Percentiles rank a stretch among this genome's conserved stretches.
Evolutionary conservation across 2,113 vertebrate genomes (phyloP).

Genomic region (Orycteropus afer): DNA sequence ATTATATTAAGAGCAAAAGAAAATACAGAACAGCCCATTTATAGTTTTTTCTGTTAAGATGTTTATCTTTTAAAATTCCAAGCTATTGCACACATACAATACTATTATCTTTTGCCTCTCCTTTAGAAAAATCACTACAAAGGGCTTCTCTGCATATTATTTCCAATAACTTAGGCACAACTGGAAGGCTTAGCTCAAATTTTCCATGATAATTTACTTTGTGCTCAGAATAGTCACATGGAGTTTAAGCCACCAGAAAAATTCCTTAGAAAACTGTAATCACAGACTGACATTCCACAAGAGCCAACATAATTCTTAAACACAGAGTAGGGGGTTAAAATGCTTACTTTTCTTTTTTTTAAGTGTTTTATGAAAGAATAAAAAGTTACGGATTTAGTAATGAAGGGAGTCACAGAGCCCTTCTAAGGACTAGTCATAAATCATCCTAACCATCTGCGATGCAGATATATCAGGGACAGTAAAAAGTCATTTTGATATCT

Average conservation of each 20-base stretch:
- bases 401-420: constrained; percentile 45
- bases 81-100: neutral
- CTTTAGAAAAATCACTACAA: neutral
- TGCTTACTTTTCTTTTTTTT: constrained; percentile 58
- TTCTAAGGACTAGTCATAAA: constrained; percentile 55
- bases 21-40: neutral
- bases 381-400: constrained; percentile 43
- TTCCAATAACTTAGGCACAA: neutral
- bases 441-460: constrained; percentile 59
- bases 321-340: constrained; percentile 22
- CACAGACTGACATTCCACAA: neutral
- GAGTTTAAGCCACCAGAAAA: constrained; percentile 48
- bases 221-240: constrained; percentile 46
- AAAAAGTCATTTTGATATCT: constrained; percentile 59
- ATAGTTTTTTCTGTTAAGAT: neutral
- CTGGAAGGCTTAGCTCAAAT: constrained; percentile 11
- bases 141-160: neutral
- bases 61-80: neutral
- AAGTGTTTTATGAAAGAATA: constrained; percentile 53
- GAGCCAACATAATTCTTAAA: constrained; percentile 16
- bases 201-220: constrained; percentile 47
- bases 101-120: neutral
- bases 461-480: constrained; percentile 52
- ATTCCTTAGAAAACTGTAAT: constrained; percentile 43
- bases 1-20: neutral